Base-by-base conservation (phyloP, 2,113 vertebrate genomes). In the Pithys albifrons region DNA sequence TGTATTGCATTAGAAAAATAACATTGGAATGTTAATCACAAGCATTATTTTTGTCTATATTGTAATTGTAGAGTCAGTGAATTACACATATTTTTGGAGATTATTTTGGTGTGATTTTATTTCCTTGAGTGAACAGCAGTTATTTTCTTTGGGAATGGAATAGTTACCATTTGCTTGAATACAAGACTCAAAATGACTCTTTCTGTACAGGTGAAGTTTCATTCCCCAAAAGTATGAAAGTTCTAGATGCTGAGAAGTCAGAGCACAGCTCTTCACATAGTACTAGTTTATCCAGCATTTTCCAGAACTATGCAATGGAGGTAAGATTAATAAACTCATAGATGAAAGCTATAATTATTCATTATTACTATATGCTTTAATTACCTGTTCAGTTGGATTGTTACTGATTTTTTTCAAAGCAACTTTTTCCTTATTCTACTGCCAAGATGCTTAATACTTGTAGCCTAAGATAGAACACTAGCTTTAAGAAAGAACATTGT, bases 261-360 rank as follows among this genome's bases (percentile, higher is more conserved):
- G 98, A 99, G 72, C 99, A 98, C 66, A 97, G 98, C 83, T 99
- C 99, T 70, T 99, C 98, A 41, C 98, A 98, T 93, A 98, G 99
- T 74, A 99, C 99, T 51, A 99, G 99, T 96, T 98, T 99, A 91
- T 99, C 99, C 28, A 99, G 99, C 97, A 99, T 99, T 96, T 99
- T 98, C 96, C 99, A 99, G 97, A 99, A 99, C 95, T 99, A 98
- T 95, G 98, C 99, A 33, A 98, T 99, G 96, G 99, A 99, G 99
- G 99, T 99, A 97, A 98, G 79, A 91, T 52, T 70, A 80, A 78
- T 78, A 57, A 72, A 70, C 37, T 85, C 7, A 16, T 14, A 89
- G 41, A 49, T 66, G 19, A 88, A 90, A 86, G 3, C 33, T 54
- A 7, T 6, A 51, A 70, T 74, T 79, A 51, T 27, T 48, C 23